Percentiles rank a stretch among this genome's conserved stretches.
Conservation (phyloP, 2,888 invertebrate genomes). For the Geotrupes spiniger region DNA sequence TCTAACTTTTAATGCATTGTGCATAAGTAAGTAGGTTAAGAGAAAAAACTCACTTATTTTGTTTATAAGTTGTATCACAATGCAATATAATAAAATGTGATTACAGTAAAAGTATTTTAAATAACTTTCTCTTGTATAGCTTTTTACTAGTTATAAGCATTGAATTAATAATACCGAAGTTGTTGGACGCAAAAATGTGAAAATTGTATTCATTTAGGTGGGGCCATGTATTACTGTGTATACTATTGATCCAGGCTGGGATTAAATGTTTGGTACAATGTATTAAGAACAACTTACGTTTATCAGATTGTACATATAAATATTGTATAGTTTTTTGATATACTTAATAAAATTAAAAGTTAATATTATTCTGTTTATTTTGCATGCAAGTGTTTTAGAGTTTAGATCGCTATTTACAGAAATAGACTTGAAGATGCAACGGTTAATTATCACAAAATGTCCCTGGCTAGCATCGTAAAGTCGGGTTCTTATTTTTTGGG, state of each 20-base stretch:
- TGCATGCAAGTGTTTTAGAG: too few species aligned
- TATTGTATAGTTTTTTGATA: slow-evolving; percentile 14
- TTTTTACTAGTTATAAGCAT: too few species aligned
- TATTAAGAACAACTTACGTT: neutral
- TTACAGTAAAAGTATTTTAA: slow-evolving; percentile 4
- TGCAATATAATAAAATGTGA: slow-evolving; percentile 1
- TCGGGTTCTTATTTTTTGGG: too few species aligned
- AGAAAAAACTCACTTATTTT: neutral
- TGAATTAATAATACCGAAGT: too few species aligned
- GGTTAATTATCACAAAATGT: too few species aligned
- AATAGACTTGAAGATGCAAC: too few species aligned
- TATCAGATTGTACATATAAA: slow-evolving; percentile 4
- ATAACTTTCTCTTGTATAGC: neutral
- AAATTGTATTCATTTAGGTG: too few species aligned
- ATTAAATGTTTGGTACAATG: neutral
- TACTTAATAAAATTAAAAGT: slow-evolving; percentile 6
- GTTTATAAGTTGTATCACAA: neutral
- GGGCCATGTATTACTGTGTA: neutral
- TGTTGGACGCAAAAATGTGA: too few species aligned
- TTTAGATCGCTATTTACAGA: too few species aligned
- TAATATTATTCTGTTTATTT: too few species aligned
- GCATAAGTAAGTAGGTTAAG: slow-evolving; percentile 1
- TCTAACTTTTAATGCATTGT: neutral
- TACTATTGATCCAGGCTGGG: slow-evolving; percentile 4
- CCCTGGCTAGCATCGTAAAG: too few species aligned